Percentiles rank a stretch among this genome's conserved stretches.
Conservation (phyloP, 2,888 invertebrate species). For the Drosophila falleni region DNA sequence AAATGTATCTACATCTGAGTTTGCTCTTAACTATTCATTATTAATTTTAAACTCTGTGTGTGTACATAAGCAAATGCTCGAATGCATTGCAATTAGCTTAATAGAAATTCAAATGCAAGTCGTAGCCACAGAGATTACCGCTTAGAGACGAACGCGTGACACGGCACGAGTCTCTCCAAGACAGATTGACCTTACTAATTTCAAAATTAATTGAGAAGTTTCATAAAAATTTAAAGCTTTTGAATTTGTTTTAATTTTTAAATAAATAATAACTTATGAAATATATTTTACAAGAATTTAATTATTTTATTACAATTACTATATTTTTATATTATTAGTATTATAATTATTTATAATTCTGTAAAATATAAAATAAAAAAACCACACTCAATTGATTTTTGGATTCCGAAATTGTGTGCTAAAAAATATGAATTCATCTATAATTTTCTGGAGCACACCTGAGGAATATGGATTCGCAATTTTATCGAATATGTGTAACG, state of each 20-base stretch:
- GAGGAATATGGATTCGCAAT: neutral
- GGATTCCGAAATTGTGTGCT: too few species aligned
- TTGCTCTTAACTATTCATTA: constrained; percentile 53
- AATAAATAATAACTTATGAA: too few species aligned
- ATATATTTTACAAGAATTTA: too few species aligned
- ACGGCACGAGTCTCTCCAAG: neutral
- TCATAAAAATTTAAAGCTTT: too few species aligned
- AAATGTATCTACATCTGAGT: constrained; percentile 56
- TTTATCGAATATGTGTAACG: neutral
- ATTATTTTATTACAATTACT: too few species aligned
- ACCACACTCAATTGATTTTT: too few species aligned
- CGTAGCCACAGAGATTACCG: constrained; percentile 60
- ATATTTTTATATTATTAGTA: too few species aligned
- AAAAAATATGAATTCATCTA: neutral
- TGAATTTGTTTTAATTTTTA: too few species aligned
- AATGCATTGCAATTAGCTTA: constrained; percentile 72
- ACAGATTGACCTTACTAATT: too few species aligned
- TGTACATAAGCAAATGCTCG: constrained; percentile 56
- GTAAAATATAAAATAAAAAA: too few species aligned
- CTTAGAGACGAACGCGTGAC: constrained; percentile 13
- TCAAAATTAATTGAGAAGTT: too few species aligned
- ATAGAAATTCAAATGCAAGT: constrained; percentile 77
- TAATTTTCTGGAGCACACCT: neutral
- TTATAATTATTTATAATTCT: too few species aligned
- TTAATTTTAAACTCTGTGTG: constrained; percentile 54